A percentile compares a stretch with the other conserved stretches of the same genome.
Conservation (phyloP, 1,140 invertebrate genomes). For the Drosophila sp. region DNA sequence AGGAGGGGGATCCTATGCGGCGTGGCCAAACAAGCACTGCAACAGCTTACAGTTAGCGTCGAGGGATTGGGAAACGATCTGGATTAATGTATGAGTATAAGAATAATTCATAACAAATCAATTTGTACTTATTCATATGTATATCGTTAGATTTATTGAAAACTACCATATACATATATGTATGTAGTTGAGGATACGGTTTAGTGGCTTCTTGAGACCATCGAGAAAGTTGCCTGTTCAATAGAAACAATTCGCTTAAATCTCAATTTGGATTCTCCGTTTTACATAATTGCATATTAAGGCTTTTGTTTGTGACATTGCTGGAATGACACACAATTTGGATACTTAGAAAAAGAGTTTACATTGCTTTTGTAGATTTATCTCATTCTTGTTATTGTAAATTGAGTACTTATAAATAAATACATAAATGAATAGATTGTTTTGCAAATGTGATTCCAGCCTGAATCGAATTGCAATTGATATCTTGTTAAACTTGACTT, state of each 20-base stretch:
- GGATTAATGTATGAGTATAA: constrained; percentile 31
- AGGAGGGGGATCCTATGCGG: constrained; percentile 90
- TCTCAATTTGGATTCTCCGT: constrained; percentile 15
- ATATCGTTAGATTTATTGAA: constrained; percentile 48
- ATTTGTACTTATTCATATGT: constrained; percentile 47
- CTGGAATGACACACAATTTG: constrained; percentile 17
- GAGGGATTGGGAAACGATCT: constrained; percentile 83
- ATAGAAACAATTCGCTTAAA: constrained; percentile 12
- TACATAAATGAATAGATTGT: neutral
- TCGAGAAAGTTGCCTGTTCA: no score
- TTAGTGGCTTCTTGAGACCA: neutral
- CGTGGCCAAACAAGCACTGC: constrained; percentile 87
- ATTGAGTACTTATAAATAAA: neutral
- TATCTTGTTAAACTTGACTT: neutral
- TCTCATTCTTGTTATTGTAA: no score
- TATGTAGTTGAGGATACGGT: constrained; percentile 16
- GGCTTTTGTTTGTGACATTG: constrained; percentile 38
- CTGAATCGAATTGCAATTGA: constrained; percentile 11
- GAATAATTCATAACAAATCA: constrained; percentile 23
- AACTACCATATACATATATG: constrained; percentile 24
- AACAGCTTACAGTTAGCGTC: constrained; percentile 88
- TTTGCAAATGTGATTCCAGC: constrained; percentile 15
- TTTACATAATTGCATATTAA: constrained; percentile 48
- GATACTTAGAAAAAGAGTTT: no score
- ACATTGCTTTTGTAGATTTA: no score